Evolutionary conservation across 2,797 vertebrate genomes (phyloP).

Genomic region (Lerista edwardsae): DNA sequence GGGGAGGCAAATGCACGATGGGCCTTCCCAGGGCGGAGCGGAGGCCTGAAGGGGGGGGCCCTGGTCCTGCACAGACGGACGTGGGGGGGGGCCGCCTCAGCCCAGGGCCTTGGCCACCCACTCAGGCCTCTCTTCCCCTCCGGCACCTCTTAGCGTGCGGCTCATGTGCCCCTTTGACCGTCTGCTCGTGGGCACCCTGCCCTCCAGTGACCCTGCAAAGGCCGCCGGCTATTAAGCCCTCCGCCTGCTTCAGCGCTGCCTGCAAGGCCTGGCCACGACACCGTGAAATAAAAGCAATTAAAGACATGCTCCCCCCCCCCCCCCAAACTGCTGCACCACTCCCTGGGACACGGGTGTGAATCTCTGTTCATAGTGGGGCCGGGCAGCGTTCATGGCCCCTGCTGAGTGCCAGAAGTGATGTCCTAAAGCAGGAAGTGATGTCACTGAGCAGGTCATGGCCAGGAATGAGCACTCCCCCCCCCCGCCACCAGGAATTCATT

Average conservation of each 20-base stretch:
- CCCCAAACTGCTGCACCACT: background rate
- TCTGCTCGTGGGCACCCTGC: constrained; percentile 60
- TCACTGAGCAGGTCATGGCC: no score
- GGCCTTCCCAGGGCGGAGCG: background rate
- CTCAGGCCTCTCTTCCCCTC: background rate
- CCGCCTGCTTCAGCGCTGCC: constrained; percentile 65
- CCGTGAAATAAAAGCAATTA: constrained; percentile 48
- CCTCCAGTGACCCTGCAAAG: constrained; percentile 65
- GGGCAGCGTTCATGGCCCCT: no score
- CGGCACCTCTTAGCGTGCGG: background rate
- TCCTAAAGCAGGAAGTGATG: no score
- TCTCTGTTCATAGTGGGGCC: no score
- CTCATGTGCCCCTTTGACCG: constrained; percentile 24
- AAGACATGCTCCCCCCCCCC: constrained; percentile 8
- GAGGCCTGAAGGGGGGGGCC: no score
- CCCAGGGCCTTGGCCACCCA: background rate
- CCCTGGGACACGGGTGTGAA: background rate
- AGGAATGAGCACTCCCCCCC: no score
- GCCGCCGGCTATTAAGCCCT: constrained; percentile 65
- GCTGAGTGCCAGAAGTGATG: no score
- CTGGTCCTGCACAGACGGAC: no score
- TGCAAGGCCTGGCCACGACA: constrained; percentile 48
- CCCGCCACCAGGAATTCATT: no score
- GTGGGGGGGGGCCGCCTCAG: no score
- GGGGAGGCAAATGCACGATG: no score